Evolutionary conservation across 2,888 invertebrate species (phyloP), one percentile per base, ranked within the genome.

Genomic region (Coecobrya sp.): DNA sequence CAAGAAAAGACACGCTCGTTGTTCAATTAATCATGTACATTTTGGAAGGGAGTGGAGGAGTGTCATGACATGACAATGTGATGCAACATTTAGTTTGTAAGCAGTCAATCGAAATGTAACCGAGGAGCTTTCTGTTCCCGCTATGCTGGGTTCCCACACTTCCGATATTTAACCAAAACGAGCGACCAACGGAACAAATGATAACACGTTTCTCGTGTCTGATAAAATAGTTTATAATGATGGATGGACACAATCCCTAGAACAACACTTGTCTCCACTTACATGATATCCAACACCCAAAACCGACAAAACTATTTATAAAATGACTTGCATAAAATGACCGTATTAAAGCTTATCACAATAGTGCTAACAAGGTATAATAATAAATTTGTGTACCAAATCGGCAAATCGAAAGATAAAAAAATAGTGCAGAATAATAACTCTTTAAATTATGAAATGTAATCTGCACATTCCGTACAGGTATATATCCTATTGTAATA

Each of bases 1-100:
- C 70, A 45, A 22, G 73, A 52, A 55, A 88, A 36, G 88, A 88
- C 84, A 88, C 84, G 76, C 76, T 85, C 87, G 22, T 62, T 86
- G 85, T 70, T 86, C 70, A 86, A 86, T 86, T 82, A 86, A 91
- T 86, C 91, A 86, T 86, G 79, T 68, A 82, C 13, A 73, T 55
- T 76, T 36, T 19, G 52, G 85, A 13, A 59, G 59, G 45, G 68
- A 65, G 59, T 25, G 85, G 68, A 85, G 68, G 68, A 68, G 59
- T 49, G 85, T 68, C 68, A 49, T 68, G 68, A 85, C 85, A 85
- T 85, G 65, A 68, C 65, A 68, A 79, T 52, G 79, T 62, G 82
- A 82, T 82, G 79, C 30, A 79, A 55, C 52, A 8, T 79, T 79
- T 49, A 70, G 70, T 42, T 27, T 49, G 79, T 52, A 79, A 49